phyloP scores from a whole-genome alignment of 2,888 invertebrate species.

The Leptogaster cylindrica region DNA sequence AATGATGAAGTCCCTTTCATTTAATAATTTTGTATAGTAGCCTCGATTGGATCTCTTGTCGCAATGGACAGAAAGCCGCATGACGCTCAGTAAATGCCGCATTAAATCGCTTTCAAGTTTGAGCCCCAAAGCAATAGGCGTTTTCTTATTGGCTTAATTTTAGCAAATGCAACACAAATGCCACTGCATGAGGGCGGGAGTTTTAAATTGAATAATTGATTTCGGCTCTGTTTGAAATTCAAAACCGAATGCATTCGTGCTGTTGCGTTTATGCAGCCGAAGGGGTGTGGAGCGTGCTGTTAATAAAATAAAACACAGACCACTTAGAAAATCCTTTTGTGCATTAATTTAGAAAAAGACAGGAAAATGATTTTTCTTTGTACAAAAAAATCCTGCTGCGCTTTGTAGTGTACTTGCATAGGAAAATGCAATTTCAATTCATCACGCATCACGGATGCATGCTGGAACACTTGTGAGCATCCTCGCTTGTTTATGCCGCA shows the following conservation, averaged over 20 bases:
- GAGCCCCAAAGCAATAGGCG: too few relatives aligned
- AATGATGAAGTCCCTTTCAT: too few relatives aligned
- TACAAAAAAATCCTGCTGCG: conserved; percentile 2
- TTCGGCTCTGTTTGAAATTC: conserved; percentile 20
- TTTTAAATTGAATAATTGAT: conserved; percentile 30
- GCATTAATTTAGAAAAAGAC: conserved; percentile 4
- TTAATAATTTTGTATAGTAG: too few relatives aligned
- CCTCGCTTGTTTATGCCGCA: not conserved
- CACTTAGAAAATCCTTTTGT: conserved; percentile 16
- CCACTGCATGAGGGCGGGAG: conserved; percentile 22
- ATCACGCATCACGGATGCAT: not conserved
- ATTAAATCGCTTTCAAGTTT: too few relatives aligned
- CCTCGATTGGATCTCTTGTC: too few relatives aligned
- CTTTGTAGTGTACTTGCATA: not conserved
- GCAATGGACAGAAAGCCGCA: too few relatives aligned
- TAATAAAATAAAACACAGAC: not conserved
- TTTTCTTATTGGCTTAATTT: conserved; percentile 36
- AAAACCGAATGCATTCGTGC: not conserved
- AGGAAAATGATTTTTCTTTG: not conserved
- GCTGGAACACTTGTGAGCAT: not conserved
- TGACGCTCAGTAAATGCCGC: too few relatives aligned
- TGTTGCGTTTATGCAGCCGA: not conserved
- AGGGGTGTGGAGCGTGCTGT: conserved; percentile 24
- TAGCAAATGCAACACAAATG: not conserved
- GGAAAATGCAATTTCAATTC: conserved; percentile 24